Evolutionary conservation across 1,140 invertebrate species (phyloP).

Genomic region (Steinernema feltiae): DNA sequence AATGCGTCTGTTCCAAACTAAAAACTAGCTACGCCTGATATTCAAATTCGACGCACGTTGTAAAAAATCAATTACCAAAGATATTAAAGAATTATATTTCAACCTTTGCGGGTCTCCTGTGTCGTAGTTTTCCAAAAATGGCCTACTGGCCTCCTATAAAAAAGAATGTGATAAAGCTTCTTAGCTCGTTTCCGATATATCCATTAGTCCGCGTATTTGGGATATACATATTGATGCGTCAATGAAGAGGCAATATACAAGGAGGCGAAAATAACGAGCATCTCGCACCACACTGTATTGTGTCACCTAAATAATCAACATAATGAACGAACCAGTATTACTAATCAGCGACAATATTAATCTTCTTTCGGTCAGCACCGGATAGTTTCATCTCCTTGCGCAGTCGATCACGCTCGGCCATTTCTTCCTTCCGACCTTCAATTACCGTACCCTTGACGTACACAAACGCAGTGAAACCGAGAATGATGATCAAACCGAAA

Average conservation of each 20-base stretch:
- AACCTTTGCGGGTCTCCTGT: not conserved
- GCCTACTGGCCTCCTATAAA: too few species aligned
- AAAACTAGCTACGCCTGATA: constrained; percentile 56
- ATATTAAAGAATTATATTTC: not conserved
- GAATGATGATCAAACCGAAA: not conserved
- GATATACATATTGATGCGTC: too few species aligned
- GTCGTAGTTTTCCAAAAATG: too few species aligned
- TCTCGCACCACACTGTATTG: not conserved
- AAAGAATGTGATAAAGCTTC: too few species aligned
- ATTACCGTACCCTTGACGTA: not conserved
- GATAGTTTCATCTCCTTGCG: not conserved
- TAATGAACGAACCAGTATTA: not conserved
- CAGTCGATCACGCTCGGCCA: not conserved
- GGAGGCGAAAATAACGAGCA: too few species aligned
- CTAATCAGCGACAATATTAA: not conserved
- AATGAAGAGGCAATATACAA: too few species aligned
- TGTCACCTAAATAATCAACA: not conserved
- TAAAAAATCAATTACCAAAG: not conserved
- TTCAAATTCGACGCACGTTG: not conserved
- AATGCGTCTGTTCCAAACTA: constrained; percentile 54
- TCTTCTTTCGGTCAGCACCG: not conserved
- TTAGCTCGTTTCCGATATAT: too few species aligned
- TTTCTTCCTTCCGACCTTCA: constrained; percentile 1
- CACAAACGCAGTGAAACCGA: not conserved
- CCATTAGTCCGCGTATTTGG: too few species aligned